These are phyloP conservation scores for Brenthis hecate DNA, from an alignment of 2,888 invertebrate genomes.

Conservation along the genomic window DNA sequence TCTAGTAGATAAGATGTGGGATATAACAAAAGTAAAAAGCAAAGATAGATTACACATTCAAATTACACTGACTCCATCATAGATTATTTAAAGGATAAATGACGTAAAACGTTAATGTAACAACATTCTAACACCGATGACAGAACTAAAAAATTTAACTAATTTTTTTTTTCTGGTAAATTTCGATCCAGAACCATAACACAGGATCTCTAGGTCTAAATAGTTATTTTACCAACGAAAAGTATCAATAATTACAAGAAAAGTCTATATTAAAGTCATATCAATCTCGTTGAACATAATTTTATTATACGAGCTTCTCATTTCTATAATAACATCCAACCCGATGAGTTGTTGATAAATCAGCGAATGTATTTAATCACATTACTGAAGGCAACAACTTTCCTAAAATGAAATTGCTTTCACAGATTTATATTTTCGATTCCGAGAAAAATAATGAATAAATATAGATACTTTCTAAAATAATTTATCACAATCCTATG, in stretches of 20 bases:
- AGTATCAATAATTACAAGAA: background rate
- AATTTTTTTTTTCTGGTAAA: no score
- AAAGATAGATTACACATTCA: no score
- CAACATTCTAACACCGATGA: no score
- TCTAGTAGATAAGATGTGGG: no score
- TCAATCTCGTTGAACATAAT: background rate
- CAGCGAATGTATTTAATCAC: slow-evolving; percentile 25
- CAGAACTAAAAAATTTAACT: no score
- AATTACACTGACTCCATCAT: no score
- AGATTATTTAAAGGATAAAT: no score
- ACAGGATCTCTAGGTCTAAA: no score
- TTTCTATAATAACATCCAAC: slow-evolving; percentile 2
- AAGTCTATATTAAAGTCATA: background rate
- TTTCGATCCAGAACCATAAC: no score
- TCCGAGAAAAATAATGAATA: background rate
- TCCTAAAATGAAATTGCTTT: slow-evolving; percentile 24
- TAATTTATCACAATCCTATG: slow-evolving; percentile 3
- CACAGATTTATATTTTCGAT: slow-evolving; percentile 7
- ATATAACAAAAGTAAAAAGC: no score
- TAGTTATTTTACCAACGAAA: no score
- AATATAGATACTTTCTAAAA: background rate
- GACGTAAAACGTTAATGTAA: no score
- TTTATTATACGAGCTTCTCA: background rate
- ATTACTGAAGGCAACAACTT: slow-evolving; percentile 26
- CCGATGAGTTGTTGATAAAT: slow-evolving; percentile 18